These are phyloP conservation scores for Hippocampus guttulatus DNA, from an alignment of 2,113 vertebrate genomes.

Conservation along the genomic window DNA sequence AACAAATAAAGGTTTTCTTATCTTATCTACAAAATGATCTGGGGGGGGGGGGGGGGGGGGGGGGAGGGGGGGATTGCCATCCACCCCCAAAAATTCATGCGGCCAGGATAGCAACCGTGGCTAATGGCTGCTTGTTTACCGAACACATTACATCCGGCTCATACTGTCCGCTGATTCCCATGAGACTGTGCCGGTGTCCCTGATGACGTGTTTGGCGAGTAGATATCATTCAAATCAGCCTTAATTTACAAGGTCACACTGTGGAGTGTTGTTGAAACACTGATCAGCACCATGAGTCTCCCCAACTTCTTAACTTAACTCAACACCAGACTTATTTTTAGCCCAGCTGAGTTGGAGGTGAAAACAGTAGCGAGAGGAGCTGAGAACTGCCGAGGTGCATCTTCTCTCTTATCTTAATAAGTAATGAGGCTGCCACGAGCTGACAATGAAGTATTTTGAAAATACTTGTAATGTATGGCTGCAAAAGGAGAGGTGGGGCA, in stretches of 20 bases:
- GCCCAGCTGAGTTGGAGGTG: constrained; percentile 29
- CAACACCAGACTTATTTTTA: constrained; percentile 45
- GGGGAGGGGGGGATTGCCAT: no score
- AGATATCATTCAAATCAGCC: neutral
- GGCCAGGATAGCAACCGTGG: no score
- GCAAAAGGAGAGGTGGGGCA: constrained; percentile 89
- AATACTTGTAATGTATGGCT: constrained; percentile 99
- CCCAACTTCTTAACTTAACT: constrained; percentile 26
- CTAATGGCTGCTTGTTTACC: no score
- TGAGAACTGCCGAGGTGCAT: constrained; percentile 82
- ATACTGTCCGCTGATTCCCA: neutral
- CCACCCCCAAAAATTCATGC: no score
- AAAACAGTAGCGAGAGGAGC: constrained; percentile 62
- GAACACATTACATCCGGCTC: neutral
- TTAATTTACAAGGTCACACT: neutral
- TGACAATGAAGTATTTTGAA: constrained; percentile 99
- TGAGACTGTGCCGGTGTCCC: neutral
- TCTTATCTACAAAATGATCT: no score
- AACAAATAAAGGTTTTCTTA: no score
- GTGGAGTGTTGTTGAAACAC: neutral
- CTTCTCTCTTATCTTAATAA: constrained; percentile 97
- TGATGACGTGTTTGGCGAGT: neutral
- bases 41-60: no score
- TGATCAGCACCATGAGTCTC: neutral
- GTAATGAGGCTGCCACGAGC: constrained; percentile 97